A percentile compares a stretch with the other conserved stretches of the same genome.
phyloP scores from a whole-genome alignment of 2,113 vertebrate genomes.

The Aplodontia rufa region DNA sequence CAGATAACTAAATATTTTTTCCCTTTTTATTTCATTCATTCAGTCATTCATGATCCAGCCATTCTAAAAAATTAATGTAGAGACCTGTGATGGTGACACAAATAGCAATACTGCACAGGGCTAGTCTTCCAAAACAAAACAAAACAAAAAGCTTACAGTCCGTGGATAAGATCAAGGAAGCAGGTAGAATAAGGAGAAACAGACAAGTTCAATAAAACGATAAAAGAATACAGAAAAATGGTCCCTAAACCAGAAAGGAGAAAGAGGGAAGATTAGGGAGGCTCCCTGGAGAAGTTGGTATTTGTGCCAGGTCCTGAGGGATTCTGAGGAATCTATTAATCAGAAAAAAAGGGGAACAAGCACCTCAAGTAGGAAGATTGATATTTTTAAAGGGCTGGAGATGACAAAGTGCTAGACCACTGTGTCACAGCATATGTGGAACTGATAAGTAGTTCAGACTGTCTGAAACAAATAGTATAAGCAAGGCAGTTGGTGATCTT shows the following conservation, averaged over 20 bases:
- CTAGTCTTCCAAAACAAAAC: neutral
- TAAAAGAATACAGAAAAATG: neutral
- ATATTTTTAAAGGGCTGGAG: neutral
- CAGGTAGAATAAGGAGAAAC: neutral
- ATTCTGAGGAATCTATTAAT: neutral
- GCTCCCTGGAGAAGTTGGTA: neutral
- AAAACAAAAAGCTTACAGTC: neutral
- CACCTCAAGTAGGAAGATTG: neutral
- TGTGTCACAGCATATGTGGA: neutral
- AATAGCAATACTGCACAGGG: neutral
- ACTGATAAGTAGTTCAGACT: neutral
- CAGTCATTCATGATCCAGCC: neutral
- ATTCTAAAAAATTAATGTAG: neutral
- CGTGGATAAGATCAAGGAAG: neutral
- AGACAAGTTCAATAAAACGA: neutral
- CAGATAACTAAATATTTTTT: neutral
- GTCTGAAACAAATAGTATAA: neutral
- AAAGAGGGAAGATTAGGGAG: neutral
- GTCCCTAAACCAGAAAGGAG: neutral
- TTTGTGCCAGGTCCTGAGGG: neutral
- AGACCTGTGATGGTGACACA: neutral
- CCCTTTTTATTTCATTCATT: neutral
- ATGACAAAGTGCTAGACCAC: neutral
- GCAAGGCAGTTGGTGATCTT: constrained; percentile 8
- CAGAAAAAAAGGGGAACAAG: constrained; percentile 16